Evolutionary conservation across 2,113 vertebrate genomes (phyloP), one percentile per base, ranked within the genome.

Genomic region (Limanda limanda): DNA sequence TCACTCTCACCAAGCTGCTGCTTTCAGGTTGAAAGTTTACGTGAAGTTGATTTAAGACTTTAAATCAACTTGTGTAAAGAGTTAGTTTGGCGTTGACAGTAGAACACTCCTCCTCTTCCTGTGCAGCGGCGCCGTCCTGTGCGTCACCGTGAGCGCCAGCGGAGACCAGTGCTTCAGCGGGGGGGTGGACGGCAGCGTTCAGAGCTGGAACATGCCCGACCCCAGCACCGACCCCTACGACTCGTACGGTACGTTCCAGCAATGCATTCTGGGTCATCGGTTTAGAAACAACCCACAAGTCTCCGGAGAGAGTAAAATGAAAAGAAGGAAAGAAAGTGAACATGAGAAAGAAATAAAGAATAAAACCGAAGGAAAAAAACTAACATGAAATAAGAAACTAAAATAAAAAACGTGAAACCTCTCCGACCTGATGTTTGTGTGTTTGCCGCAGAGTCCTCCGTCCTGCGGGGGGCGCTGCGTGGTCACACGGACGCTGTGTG

Each of bases 81-180:
- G 5, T 15, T 17, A 17, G 15, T 5, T 7, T 5, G 45, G 21
- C 5, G 8, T 21, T 54, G 20, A 20, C 21, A 54, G 51, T 23
- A 24, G 24, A 56, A 13, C 18, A 4, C 3, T 21, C 21, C 2
- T 57, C 10, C 5, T 4, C 21, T 10, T 55, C 12, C n/a, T 62
- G 31, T 7, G 61, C 74, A 98, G 97, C 74, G 96, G 96, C 0
- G 96, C 97, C 0, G 97, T 98, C 71, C 94, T 99, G 10, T 96
- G 96, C 83, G 96, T 99, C 73, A 96, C 96, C 21, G 97, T 99
- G 96, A 98, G 96, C 88, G 95, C 93, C 24, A 96, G 86, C 1
- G 97, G 97, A 0, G 97, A 98, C 1, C 97, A 98, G 92, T 98
- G 96, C 86, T 99, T 96, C 82, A 99, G 97, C 7, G 97, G 97